phyloP scores from a whole-genome alignment of 2,113 vertebrate genomes.

The Sialia sialis region DNA sequence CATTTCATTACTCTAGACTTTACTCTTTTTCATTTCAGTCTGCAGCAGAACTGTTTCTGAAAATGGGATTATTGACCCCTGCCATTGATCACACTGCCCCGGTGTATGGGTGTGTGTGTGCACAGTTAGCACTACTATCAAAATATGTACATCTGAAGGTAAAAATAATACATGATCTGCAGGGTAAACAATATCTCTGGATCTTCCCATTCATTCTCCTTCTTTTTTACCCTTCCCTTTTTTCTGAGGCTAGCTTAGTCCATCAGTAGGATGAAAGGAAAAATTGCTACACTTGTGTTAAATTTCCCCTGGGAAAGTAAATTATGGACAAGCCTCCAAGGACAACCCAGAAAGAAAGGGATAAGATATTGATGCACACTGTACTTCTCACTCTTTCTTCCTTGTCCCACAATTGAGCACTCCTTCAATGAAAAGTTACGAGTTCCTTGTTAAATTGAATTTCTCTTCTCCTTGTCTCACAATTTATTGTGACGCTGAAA shows the following conservation, averaged over 20 bases:
- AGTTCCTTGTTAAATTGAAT: constrained; percentile 68
- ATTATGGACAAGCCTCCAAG: constrained; percentile 67
- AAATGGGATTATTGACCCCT: constrained; percentile 63
- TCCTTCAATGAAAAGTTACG: constrained; percentile 69
- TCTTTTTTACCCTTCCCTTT: not conserved
- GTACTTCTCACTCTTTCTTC: constrained; percentile 52
- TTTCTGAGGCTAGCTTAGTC: constrained; percentile 32
- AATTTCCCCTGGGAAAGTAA: constrained; percentile 72
- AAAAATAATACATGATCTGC: constrained; percentile 61
- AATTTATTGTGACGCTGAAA: constrained; percentile 68
- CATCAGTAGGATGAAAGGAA: constrained; percentile 67
- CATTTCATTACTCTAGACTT: constrained; percentile 56
- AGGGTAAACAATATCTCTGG: constrained; percentile 59
- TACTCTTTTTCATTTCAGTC: constrained; percentile 46
- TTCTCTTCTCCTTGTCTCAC: constrained; percentile 63
- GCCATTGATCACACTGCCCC: constrained; percentile 45
- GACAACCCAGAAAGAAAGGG: constrained; percentile 60
- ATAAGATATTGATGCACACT: constrained; percentile 63
- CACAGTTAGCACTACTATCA: constrained; percentile 31
- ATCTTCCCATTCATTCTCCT: not conserved
- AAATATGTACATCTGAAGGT: constrained; percentile 50
- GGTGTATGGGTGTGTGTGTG: not conserved
- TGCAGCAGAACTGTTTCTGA: constrained; percentile 49
- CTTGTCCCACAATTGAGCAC: constrained; percentile 54
- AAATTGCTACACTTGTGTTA: constrained; percentile 69